phyloP scores from a whole-genome alignment of 2,797 vertebrate genomes.

The Helarctos malayanus region DNA sequence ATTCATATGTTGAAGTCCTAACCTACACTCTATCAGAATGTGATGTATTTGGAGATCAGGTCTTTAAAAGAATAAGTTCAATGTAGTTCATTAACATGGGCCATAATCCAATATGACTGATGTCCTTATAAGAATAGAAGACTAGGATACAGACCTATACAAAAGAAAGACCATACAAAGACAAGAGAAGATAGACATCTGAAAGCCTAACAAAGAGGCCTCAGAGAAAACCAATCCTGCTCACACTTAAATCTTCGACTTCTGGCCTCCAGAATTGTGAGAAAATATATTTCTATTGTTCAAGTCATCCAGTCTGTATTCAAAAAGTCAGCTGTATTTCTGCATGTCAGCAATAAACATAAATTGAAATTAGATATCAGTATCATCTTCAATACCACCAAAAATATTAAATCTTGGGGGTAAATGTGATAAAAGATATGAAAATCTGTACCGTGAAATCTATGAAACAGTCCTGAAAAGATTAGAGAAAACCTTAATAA shows the following conservation, averaged over 20 bases:
- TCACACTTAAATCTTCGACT: not conserved
- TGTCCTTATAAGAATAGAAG: not conserved
- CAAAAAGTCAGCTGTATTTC: not conserved
- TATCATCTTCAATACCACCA: not conserved
- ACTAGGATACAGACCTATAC: not conserved
- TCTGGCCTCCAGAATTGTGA: not conserved
- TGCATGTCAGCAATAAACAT: not conserved
- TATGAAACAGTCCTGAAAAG: not conserved
- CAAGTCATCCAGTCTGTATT: not conserved
- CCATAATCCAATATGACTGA: not conserved
- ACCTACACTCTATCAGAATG: not conserved
- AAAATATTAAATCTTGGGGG: not conserved
- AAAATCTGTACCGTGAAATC: not conserved
- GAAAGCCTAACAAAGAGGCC: not conserved
- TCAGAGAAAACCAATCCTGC: not conserved
- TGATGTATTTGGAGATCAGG: not conserved
- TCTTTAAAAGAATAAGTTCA: not conserved
- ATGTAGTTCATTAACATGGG: not conserved
- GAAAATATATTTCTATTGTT: not conserved
- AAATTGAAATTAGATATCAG: not conserved
- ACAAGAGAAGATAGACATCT: not conserved
- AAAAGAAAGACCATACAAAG: not conserved
- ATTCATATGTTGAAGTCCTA: not conserved
- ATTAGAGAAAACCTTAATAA: not conserved
- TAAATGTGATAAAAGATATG: not conserved